A percentile compares a stretch with the other conserved stretches of the same genome.
phyloP scores from a whole-genome alignment of 1,140 invertebrate species.

The Atopsyche davidsoni region DNA sequence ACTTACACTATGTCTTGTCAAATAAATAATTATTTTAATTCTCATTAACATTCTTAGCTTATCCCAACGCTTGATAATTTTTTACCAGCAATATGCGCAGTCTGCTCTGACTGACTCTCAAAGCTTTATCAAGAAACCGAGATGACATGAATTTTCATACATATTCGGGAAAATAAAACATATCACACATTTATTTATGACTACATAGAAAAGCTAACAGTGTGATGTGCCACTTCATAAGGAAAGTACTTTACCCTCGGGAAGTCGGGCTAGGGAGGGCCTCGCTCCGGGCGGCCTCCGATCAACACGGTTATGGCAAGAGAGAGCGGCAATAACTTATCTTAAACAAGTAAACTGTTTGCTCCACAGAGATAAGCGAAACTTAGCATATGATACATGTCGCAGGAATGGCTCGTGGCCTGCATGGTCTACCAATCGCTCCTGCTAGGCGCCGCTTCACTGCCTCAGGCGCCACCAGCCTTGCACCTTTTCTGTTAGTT shows the following conservation, averaged over 20 bases:
- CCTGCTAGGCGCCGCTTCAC: conserved; percentile 37
- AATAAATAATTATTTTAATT: conserved; percentile 25
- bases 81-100: conserved; percentile 15
- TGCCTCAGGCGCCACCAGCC: conserved; percentile 69
- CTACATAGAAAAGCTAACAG: conserved; percentile 30
- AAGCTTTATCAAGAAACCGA: conserved; percentile 14
- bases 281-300: too few species aligned
- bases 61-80: conserved; percentile 9
- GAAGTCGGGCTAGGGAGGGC: not conserved
- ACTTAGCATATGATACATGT: conserved; percentile 24
- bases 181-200: conserved; percentile 27
- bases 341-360: conserved; percentile 24
- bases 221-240: not conserved
- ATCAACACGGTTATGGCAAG: conserved; percentile 25
- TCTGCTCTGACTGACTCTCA: conserved; percentile 9
- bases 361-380: conserved; percentile 19
- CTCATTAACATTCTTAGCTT: conserved; percentile 22
- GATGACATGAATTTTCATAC: conserved; percentile 9
- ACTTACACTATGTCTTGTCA: conserved; percentile 27
- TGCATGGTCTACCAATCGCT: conserved; percentile 8
- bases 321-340: conserved; percentile 30
- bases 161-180: conserved; percentile 21
- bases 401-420: conserved; percentile 1
- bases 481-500: conserved; percentile 78
- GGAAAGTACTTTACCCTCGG: not conserved